Percentiles rank a stretch among this genome's conserved stretches.
Evolutionary conservation across 2,797 vertebrate species (phyloP).

Genomic region (Catostomus latipinnis): DNA sequence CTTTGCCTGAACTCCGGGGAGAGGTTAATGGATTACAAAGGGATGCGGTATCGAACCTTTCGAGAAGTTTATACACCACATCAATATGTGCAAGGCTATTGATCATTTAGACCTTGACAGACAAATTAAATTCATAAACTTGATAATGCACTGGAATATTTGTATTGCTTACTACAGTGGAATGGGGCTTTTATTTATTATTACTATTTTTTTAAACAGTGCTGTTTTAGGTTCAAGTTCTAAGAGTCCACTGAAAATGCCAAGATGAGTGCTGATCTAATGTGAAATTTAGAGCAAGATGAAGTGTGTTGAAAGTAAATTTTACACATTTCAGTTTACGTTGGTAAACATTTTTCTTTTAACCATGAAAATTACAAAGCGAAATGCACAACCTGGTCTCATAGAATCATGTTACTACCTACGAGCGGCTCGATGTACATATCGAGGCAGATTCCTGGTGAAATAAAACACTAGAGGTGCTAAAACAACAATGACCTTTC

Average conservation of each 20-base stretch:
- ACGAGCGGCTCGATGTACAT: too few relatives aligned
- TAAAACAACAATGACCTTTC: too few relatives aligned
- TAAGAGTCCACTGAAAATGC: constrained; percentile 58
- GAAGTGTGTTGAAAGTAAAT: constrained; percentile 27
- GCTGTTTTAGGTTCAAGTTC: constrained; percentile 60
- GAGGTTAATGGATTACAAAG: constrained; percentile 90
- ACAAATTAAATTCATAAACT: constrained; percentile 83
- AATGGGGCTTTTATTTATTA: constrained; percentile 47
- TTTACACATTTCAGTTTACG: constrained; percentile 33
- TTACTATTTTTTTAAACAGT: constrained; percentile 46
- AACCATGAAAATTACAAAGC: neutral
- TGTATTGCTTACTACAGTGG: constrained; percentile 64
- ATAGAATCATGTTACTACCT: too few relatives aligned
- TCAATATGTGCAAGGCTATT: constrained; percentile 84
- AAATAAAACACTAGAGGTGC: too few relatives aligned
- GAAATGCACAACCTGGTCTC: too few relatives aligned
- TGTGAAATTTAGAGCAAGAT: constrained; percentile 50
- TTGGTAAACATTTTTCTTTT: constrained; percentile 29
- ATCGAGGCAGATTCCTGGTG: too few relatives aligned
- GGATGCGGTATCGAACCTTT: constrained; percentile 83
- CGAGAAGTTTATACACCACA: constrained; percentile 86
- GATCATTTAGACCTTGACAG: constrained; percentile 80
- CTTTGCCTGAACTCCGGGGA: constrained; percentile 84
- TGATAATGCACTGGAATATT: constrained; percentile 77
- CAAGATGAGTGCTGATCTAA: constrained; percentile 55